These are phyloP conservation scores for Phymanthus crucifer DNA, from an alignment of 92 coral and sea anemone genomes.

Conservation along the genomic window DNA sequence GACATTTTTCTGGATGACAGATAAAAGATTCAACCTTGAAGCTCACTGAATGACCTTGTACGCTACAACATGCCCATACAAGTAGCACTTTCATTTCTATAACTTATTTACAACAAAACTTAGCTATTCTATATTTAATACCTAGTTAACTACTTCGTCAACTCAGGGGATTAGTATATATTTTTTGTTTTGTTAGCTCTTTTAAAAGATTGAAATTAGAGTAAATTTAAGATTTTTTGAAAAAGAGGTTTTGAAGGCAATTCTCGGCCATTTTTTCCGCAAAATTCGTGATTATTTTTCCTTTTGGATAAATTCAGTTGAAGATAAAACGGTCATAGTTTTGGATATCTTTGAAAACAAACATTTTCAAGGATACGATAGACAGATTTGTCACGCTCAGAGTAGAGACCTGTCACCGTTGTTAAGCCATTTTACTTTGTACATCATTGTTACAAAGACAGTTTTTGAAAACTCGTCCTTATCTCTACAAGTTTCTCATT, in stretches of 20 bases:
- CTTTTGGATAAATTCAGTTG: not conserved
- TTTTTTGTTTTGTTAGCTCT: not conserved
- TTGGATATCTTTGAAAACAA: not conserved
- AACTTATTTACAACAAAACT: not conserved
- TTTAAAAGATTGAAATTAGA: not conserved
- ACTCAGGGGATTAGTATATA: not conserved
- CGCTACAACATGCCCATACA: slow-evolving; percentile 8
- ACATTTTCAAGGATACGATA: not conserved
- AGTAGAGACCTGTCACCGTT: not conserved
- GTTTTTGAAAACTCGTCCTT: not conserved
- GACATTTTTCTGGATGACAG: slow-evolving; percentile 2
- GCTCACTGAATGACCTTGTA: slow-evolving; percentile 2
- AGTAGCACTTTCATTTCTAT: slow-evolving; percentile 14
- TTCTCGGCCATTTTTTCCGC: not conserved
- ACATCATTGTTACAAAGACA: not conserved
- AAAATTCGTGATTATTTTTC: not conserved
- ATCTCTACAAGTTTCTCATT: not conserved
- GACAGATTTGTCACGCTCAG: slow-evolving; percentile 4
- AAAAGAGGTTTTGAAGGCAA: no score
- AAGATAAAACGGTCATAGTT: not conserved
- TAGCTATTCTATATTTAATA: not conserved
- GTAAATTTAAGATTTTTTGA: not conserved
- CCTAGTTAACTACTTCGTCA: not conserved
- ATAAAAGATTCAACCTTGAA: slow-evolving; percentile 15
- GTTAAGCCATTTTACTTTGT: slow-evolving; percentile 5